Percentiles rank a stretch among this genome's conserved stretches.
Conservation (phyloP, 2,113 vertebrate species). For the Pseudopipra pipra region DNA sequence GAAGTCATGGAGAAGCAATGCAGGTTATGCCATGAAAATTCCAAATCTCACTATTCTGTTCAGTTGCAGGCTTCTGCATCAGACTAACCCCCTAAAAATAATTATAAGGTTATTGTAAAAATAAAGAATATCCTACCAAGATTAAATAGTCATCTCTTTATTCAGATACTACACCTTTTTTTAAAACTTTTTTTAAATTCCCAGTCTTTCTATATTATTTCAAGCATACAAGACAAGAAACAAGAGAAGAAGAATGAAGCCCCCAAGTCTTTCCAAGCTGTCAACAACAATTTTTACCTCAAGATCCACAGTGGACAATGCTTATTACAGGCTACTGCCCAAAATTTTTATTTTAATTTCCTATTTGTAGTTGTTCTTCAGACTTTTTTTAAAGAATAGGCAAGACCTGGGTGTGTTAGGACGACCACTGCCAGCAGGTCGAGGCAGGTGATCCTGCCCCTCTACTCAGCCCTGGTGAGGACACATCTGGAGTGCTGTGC, state of each 20-base stretch:
- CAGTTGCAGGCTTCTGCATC: background rate
- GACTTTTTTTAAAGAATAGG: too few relatives aligned
- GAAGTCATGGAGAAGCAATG: background rate
- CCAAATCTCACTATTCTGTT: background rate
- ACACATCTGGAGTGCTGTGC: background rate
- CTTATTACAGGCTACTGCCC: background rate
- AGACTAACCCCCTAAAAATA: background rate
- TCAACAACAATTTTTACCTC: background rate
- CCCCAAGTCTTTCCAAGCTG: background rate
- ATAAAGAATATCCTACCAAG: background rate
- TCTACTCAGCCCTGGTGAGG: background rate
- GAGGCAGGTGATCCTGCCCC: background rate
- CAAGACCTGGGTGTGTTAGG: background rate
- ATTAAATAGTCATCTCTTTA: background rate
- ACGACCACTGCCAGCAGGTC: background rate
- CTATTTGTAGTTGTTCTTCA: background rate
- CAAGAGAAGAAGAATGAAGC: background rate
- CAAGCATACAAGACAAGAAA: background rate
- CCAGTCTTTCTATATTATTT: background rate
- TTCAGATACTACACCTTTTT: rapidly evolving
- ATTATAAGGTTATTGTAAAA: background rate
- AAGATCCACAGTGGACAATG: background rate
- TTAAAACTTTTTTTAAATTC: background rate
- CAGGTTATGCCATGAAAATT: background rate
- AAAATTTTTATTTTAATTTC: background rate